Percentiles rank a stretch among this genome's conserved stretches.
Conservation (phyloP, 64 coral and sea anemone species). For the Porites australiensis region DNA sequence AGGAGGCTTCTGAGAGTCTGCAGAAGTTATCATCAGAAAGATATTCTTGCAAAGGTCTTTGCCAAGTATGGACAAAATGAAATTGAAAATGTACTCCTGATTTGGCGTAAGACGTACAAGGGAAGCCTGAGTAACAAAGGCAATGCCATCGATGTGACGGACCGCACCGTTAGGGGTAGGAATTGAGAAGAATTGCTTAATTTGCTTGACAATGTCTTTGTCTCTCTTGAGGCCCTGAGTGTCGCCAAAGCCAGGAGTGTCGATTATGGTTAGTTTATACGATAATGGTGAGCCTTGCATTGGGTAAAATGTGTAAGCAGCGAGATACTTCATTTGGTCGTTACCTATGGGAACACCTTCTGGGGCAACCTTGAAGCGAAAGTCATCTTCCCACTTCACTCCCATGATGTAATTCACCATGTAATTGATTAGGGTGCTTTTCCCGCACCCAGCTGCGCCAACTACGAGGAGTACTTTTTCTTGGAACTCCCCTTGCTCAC, state of each 20-base stretch:
- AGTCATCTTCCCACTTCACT: slow-evolving; percentile 22
- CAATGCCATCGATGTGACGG: slow-evolving; percentile 47
- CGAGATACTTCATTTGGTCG: slow-evolving; percentile 36
- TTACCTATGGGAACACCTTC: no score
- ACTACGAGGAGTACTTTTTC: slow-evolving; percentile 36
- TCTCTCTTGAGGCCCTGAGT: slow-evolving; percentile 34
- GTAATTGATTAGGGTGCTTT: slow-evolving; percentile 45
- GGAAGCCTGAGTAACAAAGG: slow-evolving; percentile 35
- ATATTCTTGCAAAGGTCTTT: slow-evolving; percentile 40
- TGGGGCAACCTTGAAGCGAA: slow-evolving; percentile 49
- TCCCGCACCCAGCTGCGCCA: slow-evolving; percentile 24
- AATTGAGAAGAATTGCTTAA: slow-evolving; percentile 51
- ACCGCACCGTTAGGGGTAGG: neutral
- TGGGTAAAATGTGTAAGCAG: slow-evolving; percentile 46
- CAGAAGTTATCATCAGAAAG: slow-evolving; percentile 59
- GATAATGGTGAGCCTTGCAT: neutral
- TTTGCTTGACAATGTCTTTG: slow-evolving; percentile 17
- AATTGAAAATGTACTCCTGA: slow-evolving; percentile 61
- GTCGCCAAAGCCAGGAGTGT: slow-evolving; percentile 44
- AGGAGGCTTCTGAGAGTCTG: slow-evolving; percentile 38
- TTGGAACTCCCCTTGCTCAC: no score
- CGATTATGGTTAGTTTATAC: slow-evolving; percentile 22
- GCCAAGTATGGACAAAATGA: slow-evolving; percentile 50
- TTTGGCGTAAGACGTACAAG: slow-evolving; percentile 12
- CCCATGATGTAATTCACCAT: slow-evolving; percentile 40